Conservation (phyloP, 2,113 vertebrate genomes). For the Macrotis lagotis region DNA sequence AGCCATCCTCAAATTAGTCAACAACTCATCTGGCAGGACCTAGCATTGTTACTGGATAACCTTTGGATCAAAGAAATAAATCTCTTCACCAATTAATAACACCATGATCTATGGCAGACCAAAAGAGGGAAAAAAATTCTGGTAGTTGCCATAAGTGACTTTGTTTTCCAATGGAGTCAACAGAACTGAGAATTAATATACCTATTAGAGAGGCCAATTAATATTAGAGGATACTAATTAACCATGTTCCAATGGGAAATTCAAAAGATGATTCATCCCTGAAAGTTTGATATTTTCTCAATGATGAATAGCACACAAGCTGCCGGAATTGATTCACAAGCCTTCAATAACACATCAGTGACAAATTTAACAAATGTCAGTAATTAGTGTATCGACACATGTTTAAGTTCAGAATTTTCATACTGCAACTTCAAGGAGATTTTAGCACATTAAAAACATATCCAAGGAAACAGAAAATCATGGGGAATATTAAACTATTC, state of each 20-base stretch:
- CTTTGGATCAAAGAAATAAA: background rate
- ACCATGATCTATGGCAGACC: background rate
- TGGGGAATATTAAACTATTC: background rate
- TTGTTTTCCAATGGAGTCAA: background rate
- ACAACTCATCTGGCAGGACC: background rate
- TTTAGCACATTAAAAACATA: background rate
- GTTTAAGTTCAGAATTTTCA: background rate
- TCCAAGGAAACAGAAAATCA: background rate
- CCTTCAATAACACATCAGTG: conserved; percentile 2
- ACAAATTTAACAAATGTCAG: conserved; percentile 7
- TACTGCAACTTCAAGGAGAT: background rate
- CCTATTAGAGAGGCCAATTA: background rate
- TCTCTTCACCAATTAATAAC: background rate
- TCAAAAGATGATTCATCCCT: conserved; percentile 18
- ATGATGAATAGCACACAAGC: background rate
- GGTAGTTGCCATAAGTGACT: background rate
- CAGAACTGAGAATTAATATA: background rate
- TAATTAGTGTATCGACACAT: background rate
- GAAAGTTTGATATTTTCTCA: conserved; percentile 1
- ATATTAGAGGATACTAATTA: background rate
- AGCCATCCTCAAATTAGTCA: background rate
- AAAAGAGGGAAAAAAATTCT: background rate
- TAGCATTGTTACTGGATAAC: background rate
- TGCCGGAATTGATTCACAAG: conserved; percentile 6
- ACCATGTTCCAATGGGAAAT: background rate